phyloP scores from a whole-genome alignment of 1,140 invertebrate species.

The Drosophila ironensis region DNA sequence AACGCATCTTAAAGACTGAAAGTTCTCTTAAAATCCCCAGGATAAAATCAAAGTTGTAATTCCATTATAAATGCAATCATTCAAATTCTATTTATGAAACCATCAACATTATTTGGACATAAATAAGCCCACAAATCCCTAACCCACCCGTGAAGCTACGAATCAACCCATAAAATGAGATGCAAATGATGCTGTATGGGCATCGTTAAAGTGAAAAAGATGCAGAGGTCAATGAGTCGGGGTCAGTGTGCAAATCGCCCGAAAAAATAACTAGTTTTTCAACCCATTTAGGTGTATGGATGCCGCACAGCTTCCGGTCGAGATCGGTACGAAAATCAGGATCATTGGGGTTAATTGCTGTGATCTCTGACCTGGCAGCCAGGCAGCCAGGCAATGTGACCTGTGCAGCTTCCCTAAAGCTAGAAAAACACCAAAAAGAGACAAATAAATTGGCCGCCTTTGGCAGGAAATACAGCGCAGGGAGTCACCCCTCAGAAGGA shows the following conservation, averaged over 20 bases:
- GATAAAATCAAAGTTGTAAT: too few relatives aligned
- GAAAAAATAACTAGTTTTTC: constrained; percentile 49
- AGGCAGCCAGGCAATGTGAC: neutral
- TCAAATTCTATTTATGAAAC: too few relatives aligned
- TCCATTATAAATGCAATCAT: too few relatives aligned
- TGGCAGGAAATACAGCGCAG: constrained; percentile 8
- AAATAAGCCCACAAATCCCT: too few relatives aligned
- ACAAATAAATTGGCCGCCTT: constrained; percentile 27
- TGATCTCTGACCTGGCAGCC: constrained; percentile 6
- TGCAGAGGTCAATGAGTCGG: constrained; percentile 25
- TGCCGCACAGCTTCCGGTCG: constrained; percentile 29
- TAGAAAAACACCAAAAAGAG: constrained; percentile 11
- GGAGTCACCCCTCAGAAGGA: constrained; percentile 9
- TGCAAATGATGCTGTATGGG: constrained; percentile 20
- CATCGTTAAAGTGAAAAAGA: constrained; percentile 14
- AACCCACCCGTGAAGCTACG: too few relatives aligned
- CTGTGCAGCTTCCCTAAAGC: neutral
- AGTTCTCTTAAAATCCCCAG: too few relatives aligned
- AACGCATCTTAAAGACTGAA: neutral
- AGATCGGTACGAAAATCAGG: constrained; percentile 9
- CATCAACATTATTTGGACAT: too few relatives aligned
- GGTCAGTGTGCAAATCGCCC: constrained; percentile 1
- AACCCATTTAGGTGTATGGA: constrained; percentile 9
- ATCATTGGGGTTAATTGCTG: constrained; percentile 48
- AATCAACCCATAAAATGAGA: too few relatives aligned